Evolutionary conservation across 2,113 vertebrate genomes (phyloP).

Genomic region (Tenebrosternarchus preto): DNA sequence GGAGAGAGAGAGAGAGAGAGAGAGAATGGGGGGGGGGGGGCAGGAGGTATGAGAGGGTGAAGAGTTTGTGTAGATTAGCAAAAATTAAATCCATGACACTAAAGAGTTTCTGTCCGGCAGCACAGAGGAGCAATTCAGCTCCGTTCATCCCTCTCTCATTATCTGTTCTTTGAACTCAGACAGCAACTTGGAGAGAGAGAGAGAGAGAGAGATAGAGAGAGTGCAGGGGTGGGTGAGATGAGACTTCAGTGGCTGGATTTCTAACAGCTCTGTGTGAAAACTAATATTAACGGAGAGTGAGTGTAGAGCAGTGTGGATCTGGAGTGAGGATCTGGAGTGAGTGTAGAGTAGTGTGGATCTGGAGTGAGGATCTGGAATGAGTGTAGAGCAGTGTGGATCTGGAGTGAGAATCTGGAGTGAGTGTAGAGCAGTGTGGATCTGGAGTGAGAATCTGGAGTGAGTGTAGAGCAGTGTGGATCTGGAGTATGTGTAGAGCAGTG

Average conservation of each 20-base stretch:
- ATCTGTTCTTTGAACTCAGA: constrained; percentile 12
- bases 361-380: too few species aligned
- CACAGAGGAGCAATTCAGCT: constrained; percentile 49
- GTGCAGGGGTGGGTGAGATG: neutral
- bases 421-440: too few species aligned
- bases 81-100: constrained; percentile 27
- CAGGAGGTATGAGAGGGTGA: too few species aligned
- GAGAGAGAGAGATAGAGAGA: too few species aligned
- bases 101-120: constrained; percentile 45
- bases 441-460: too few species aligned
- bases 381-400: too few species aligned
- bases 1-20: neutral
- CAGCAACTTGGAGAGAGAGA: neutral
- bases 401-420: too few species aligned
- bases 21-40: neutral
- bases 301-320: neutral
- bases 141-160: constrained; percentile 26
- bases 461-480: too few species aligned
- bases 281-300: constrained; percentile 24
- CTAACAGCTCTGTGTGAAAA: constrained; percentile 27
- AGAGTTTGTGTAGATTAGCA: constrained; percentile 5
- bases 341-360: too few species aligned
- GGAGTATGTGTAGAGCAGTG: too few species aligned
- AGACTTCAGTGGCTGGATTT: constrained; percentile 17
- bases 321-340: too few species aligned